Base-by-base conservation (phyloP, 2,888 invertebrate species). In the Allacma fusca region DNA sequence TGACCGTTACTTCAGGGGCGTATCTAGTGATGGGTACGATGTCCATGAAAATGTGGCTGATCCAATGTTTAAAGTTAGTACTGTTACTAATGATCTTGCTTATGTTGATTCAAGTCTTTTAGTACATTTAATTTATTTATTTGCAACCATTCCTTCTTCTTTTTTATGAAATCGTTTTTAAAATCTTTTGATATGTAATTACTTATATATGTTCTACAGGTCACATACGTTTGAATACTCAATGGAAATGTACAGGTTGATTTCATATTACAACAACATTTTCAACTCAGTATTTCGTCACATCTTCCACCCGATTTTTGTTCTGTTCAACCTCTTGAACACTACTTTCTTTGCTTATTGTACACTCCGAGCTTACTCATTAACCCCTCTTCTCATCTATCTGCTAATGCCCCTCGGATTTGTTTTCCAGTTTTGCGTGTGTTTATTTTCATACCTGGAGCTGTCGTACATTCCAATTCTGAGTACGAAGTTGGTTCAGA, bases 361-460 rank as follows among this genome's bases (percentile, higher is more conserved):
- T 24, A 26, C 62, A 2, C 62, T 62, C 24, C 21, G 24, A 16
- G 24, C 62, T 2, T 62, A 23, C 16, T 24, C 62, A 1, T 9
- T 62, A 24, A 23, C 26, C 9, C 62, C 62, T 4, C 26, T 62
- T 23, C 24, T 62, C 2, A 62, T 62, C 13, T 62, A 62, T 24
- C 62, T 62, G 7, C 2, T 24, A 12, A 62, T 62, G 23, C 62
- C 62, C 9, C 23, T 23, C 16, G 26, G 24, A 23, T 13, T 26
- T 4, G 24, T 62, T 12, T 62, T 62, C 23, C 62, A 62, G 62
- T 24, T 62, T 24, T 26, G 23, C 26, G 23, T 62, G 2, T 62
- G 62, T 24, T n/a, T 62, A 7, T 62, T 62, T 16, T 62, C 62
- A 12, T 62, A 62, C 62, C 62, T 62, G 24, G 62, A 62, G n/a